Conservation (phyloP, 2,797 vertebrate genomes). For the Setipinna tenuifilis region DNA sequence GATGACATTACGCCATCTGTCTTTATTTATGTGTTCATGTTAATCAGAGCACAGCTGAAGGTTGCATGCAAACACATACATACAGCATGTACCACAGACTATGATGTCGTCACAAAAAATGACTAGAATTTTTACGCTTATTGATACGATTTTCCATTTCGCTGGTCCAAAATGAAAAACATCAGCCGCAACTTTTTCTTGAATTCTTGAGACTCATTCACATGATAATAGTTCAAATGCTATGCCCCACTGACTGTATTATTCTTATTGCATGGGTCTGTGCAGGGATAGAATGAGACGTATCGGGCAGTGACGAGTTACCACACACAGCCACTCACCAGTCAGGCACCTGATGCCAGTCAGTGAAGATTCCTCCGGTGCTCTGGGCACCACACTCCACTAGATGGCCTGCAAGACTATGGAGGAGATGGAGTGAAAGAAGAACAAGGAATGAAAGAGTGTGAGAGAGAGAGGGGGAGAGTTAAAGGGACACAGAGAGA, state of each 20-base stretch:
- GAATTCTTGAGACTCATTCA: too few species aligned
- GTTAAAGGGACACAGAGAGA: background rate
- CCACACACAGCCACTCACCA: constrained; percentile 72
- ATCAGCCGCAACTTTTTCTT: too few species aligned
- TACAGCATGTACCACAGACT: too few species aligned
- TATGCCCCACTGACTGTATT: too few species aligned
- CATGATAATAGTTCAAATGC: too few species aligned
- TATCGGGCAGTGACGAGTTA: background rate
- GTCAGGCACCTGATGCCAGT: constrained; percentile 83
- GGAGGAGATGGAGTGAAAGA: background rate
- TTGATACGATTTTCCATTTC: too few species aligned
- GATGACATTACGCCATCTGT: background rate
- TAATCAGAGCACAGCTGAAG: background rate
- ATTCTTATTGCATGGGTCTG: too few species aligned
- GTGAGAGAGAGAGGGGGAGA: background rate
- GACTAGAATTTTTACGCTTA: too few species aligned
- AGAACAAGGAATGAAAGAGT: background rate
- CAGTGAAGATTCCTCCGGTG: constrained; percentile 87
- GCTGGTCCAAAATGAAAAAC: too few species aligned
- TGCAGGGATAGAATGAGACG: too few species aligned
- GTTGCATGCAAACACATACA: too few species aligned
- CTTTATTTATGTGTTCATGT: background rate
- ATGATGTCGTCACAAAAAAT: too few species aligned
- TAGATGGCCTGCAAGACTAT: constrained; percentile 87
- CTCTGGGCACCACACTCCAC: constrained; percentile 86